Evolutionary conservation across 2,113 vertebrate species (phyloP), one percentile per base, ranked within the genome.

Genomic region (Phocoena sinus): DNA sequence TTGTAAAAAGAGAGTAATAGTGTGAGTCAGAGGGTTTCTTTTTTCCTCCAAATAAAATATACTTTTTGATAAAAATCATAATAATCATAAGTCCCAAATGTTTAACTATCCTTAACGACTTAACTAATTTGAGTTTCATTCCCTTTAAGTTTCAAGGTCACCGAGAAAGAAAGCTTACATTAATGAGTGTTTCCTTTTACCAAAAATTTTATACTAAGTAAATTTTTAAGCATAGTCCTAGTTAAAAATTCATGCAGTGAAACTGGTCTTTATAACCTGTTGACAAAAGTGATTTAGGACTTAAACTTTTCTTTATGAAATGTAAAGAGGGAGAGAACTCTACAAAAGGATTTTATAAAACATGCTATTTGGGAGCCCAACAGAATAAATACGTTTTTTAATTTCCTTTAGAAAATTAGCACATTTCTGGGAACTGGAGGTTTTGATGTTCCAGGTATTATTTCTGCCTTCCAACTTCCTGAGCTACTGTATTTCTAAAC

Each of bases 381-480:
- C 31, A 36, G 23, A 79, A 11, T 89, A 20, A 15, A 11, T 62
- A 44, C 14, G 88, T 68, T 81, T 89, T 93, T n/a, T 33, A 97
- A 94, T 82, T 97, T 98, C 96, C 63, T 96, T 96, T 96, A 91
- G 96, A 97, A 97, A 94, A 96, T 95, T 18, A 96, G 89, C 87
- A 89, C 38, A 38, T 97, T 98, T 98, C 97, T 98, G 97, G 94
- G 96, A 98, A 97, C 91, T 47, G 71, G 81, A 94, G 79, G 62
- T 76, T 18, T 96, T 87, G 95, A 98, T 86, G 95, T 98, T 98
- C 82, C 97, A 97, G 96, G 95, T 98, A 95, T 98, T 96, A 98
- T 98, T 97, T 98, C 95, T 98, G 63, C 96, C 89, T 96, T 82
- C 65, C 92, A 56, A 11, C 97, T 98, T 99, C 98, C 98, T 98